Base-by-base conservation (phyloP, 1,140 invertebrate species). In the Drosophila saltans region DNA sequence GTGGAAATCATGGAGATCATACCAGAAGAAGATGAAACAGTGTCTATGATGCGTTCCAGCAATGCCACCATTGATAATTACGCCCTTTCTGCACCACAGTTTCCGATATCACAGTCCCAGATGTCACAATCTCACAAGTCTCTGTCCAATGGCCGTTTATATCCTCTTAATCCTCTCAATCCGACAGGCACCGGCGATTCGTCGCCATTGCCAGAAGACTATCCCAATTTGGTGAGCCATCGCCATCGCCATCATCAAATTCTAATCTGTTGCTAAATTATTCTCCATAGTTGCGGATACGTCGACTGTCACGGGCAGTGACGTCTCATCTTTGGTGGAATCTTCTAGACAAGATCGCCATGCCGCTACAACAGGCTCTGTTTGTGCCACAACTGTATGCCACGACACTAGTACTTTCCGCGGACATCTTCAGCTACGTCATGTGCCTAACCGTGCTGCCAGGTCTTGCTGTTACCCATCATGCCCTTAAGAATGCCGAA, bases 1-100 rank as follows among this genome's bases (percentile, higher is more conserved):
- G 91, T 92, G 10, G 91, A 92, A 62, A 92, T 92, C 8, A 92
- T 92, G 91, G 91, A 92, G 61, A 92, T 92, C 9, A 92, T 92
- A 64, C 91, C 91, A 43, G 91, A 92, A 68, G 91, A 92, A 72
- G 91, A 92, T 48, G 91, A 92, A 45, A 92, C 75, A 16, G 70
- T 91, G 28, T 92, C 91, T 39, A 82, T 91, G 30, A 83, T 92
- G 75, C 80, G 91, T 9, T 90, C 91, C 5, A 92, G 91, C 60
- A 89, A 78, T 56, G 89, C 86, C 6, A 92, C 91, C 24, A 92
- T 92, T 8, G 89, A 92, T 52, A 92, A 92, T 41, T 91, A 86
- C 24, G 81, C 71, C 36, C 76, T 91, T 21, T 66, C 78, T 24
- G 79, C 77, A 7, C 90, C 86, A 4, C 90, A 91, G 39, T 33